Evolutionary conservation across 2,888 invertebrate genomes (phyloP).

Genomic region (Elmis aenea): DNA sequence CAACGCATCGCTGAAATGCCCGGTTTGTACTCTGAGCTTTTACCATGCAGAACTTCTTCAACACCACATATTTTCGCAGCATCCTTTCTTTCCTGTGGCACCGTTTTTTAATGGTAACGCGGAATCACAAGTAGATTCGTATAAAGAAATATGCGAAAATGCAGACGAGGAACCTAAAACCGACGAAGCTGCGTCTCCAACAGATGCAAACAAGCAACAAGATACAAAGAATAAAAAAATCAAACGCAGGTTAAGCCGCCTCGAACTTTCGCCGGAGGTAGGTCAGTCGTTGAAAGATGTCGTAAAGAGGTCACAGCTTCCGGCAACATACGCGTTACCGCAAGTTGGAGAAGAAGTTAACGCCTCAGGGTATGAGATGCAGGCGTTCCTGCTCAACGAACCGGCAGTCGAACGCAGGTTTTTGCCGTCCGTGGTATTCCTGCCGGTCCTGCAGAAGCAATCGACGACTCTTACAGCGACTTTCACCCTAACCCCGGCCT

Average conservation of each 20-base stretch:
- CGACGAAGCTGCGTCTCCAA: slow-evolving; percentile 32
- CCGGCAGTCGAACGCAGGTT: slow-evolving; percentile 53
- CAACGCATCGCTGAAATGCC: slow-evolving; percentile 48
- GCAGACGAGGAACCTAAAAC: slow-evolving; percentile 36
- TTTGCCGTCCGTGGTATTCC: slow-evolving; percentile 87
- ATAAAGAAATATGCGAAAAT: slow-evolving; percentile 33
- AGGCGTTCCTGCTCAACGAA: slow-evolving; percentile 84
- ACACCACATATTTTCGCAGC: slow-evolving; percentile 60
- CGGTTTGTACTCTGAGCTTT: slow-evolving; percentile 56
- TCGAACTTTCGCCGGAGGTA: slow-evolving; percentile 44
- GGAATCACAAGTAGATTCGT: slow-evolving; percentile 35
- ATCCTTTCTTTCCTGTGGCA: slow-evolving; percentile 47
- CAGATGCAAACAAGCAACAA: slow-evolving; percentile 20
- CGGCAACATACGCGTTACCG: slow-evolving; percentile 64
- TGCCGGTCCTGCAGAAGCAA: slow-evolving; percentile 86
- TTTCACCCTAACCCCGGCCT: slow-evolving; percentile 91
- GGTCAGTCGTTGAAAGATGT: slow-evolving; percentile 51
- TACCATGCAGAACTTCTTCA: slow-evolving; percentile 55
- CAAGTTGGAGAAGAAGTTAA: slow-evolving; percentile 35
- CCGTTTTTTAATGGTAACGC: slow-evolving; percentile 45
- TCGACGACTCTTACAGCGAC: slow-evolving; percentile 83
- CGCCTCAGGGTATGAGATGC: slow-evolving; percentile 68
- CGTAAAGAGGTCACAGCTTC: slow-evolving; percentile 52
- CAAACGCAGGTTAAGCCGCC: slow-evolving; percentile 30
- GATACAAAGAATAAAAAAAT: slow-evolving; percentile 43